Evolutionary conservation across 2,113 vertebrate genomes (phyloP), one percentile per base, ranked within the genome.

Genomic region (Myotis brandtii): DNA sequence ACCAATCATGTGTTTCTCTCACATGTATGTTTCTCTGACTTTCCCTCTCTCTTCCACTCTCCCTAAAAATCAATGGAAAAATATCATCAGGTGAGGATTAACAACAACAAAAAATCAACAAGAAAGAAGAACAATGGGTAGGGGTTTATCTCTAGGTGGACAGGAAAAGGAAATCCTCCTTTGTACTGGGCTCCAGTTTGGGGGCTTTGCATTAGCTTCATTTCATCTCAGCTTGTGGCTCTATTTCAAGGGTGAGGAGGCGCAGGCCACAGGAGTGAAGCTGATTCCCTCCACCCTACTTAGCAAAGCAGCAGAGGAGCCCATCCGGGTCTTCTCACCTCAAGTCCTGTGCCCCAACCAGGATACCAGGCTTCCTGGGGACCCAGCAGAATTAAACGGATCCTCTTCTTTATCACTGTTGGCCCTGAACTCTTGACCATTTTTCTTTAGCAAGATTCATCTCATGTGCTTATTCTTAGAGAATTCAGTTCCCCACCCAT

Each of bases 341-440:
- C 46, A 3, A 52, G n/a, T 50, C 59, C 21, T 32, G 14, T 17
- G 14, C 23, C 40, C 3, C 1, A 2, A 6, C 81, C 23, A 40
- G 40, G 62, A 52, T 4, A 2, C 67, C 3, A 3, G 16, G 20
- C 62, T 3, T 2, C 54, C 9, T 9, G 14, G 14, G 10, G 5
- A 14, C 66, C 18, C 25, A 10, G 27, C 21, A 70, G 77, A 13
- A 11, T 46, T 25, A 69, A 66, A 12, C 3, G 54, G 34, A 54
- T 7, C 23, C 37, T 9, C 30, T 37, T 62, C 70, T 77, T 80
- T 7, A 54, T 37, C 23, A 21, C 27, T 6, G 8, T 17, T 34
- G n/a, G 34, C 40, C 37, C 25, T 48, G 48, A n/a, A 27, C 14
- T 64, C 12, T 14, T 48, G 34, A 43, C 43, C 21, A 43, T 2